These are phyloP conservation scores for Gymnothorax javanicus DNA, from an alignment of 2,797 vertebrate genomes.

Conservation along the genomic window DNA sequence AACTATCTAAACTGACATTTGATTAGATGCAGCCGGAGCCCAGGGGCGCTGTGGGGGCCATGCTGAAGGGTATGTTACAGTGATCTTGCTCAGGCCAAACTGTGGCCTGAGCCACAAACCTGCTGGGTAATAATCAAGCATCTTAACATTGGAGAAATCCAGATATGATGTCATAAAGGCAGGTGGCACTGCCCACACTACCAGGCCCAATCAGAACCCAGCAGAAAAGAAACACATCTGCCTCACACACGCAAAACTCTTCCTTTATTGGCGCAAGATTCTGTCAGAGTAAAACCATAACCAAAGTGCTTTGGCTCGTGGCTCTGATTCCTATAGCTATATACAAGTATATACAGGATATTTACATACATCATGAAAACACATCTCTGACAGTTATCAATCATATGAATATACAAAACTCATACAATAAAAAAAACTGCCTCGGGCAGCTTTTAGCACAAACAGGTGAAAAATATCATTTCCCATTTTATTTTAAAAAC, in stretches of 20 bases:
- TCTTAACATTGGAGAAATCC: too few relatives aligned
- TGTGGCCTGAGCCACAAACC: too few relatives aligned
- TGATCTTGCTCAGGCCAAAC: too few relatives aligned
- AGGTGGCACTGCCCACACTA: neutral
- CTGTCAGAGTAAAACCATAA: slow-evolving; percentile 38
- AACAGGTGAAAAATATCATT: slow-evolving; percentile 69
- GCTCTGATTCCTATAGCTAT: slow-evolving; percentile 51
- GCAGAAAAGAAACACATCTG: too few relatives aligned
- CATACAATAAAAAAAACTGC: slow-evolving; percentile 67
- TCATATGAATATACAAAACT: slow-evolving; percentile 69
- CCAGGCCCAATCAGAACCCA: neutral
- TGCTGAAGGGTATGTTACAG: too few relatives aligned
- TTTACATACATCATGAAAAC: slow-evolving; percentile 67
- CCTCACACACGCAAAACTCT: neutral
- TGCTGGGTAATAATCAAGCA: too few relatives aligned
- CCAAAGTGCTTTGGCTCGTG: slow-evolving; percentile 49
- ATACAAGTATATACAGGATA: slow-evolving; percentile 64
- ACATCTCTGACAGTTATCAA: slow-evolving; percentile 58
- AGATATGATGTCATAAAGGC: too few relatives aligned
- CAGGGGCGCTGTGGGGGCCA: too few relatives aligned
- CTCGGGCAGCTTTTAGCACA: slow-evolving; percentile 68
- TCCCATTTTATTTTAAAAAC: slow-evolving; percentile 46
- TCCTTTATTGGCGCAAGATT: slow-evolving; percentile 36
- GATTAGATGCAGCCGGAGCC: too few relatives aligned
- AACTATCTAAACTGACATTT: too few relatives aligned